These are phyloP conservation scores for Falco novaeseelandiae DNA, from an alignment of 2,797 vertebrate genomes.

Conservation along the genomic window DNA sequence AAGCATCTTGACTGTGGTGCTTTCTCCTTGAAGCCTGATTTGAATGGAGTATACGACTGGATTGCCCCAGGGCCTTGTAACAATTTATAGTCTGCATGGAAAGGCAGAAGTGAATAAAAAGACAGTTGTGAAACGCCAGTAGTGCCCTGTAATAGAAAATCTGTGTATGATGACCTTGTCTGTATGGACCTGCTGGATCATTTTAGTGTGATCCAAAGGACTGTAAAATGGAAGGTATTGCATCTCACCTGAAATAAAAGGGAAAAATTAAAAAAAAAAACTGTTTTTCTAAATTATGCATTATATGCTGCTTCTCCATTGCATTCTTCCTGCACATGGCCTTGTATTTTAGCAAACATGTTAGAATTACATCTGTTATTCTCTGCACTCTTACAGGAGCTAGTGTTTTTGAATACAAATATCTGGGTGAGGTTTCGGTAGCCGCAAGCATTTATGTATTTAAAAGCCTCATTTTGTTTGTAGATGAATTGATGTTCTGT, in stretches of 20 bases:
- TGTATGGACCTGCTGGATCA: constrained; percentile 24
- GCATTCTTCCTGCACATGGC: not conserved
- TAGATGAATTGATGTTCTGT: constrained; percentile 62
- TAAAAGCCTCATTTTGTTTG: constrained; percentile 51
- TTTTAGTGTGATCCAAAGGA: constrained; percentile 11
- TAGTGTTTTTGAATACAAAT: constrained; percentile 43
- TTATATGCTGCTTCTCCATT: not conserved
- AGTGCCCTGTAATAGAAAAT: constrained; percentile 57
- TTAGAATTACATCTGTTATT: not conserved
- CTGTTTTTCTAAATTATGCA: not conserved
- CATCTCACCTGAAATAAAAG: not conserved
- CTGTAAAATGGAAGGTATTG: constrained; percentile 5
- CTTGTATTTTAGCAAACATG: not conserved
- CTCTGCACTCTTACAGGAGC: not conserved
- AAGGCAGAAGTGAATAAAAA: constrained; percentile 72
- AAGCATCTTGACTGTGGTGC: constrained; percentile 61
- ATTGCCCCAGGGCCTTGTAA: constrained; percentile 72
- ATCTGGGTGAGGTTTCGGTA: constrained; percentile 42
- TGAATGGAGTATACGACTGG: constrained; percentile 63
- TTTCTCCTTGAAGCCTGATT: constrained; percentile 71
- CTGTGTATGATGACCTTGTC: constrained; percentile 67
- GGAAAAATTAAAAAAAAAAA: not conserved
- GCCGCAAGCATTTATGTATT: constrained; percentile 57
- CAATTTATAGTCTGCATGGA: constrained; percentile 63
- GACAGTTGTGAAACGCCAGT: constrained; percentile 61